phyloP scores from a whole-genome alignment of 30 jellyfish, hydroid and myxozoan genomes.

The Rhopilema esculentum region DNA sequence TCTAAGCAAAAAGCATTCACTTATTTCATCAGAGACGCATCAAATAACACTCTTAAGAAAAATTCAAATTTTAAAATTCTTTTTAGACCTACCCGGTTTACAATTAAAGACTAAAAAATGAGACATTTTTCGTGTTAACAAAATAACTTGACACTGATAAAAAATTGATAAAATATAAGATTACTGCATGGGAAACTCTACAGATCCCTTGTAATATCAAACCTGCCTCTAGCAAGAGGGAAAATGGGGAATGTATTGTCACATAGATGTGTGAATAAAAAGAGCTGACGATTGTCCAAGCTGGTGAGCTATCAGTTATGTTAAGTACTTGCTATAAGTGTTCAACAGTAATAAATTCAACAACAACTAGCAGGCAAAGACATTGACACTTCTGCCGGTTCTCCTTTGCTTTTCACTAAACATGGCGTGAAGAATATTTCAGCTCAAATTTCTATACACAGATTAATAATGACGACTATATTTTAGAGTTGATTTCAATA shows the following conservation, averaged over 20 bases:
- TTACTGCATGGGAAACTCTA: too few species aligned
- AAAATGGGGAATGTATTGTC: not conserved
- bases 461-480: conserved; percentile 19
- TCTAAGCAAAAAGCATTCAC: too few species aligned
- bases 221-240: not conserved
- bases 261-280: not conserved
- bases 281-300: not conserved
- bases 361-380: not conserved
- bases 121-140: too few species aligned
- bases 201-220: too few species aligned
- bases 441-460: conserved; percentile 18
- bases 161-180: too few species aligned
- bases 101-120: too few species aligned
- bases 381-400: conserved; percentile 16
- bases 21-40: too few species aligned
- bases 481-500: not conserved
- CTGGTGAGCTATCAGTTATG: not conserved
- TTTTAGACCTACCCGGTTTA: too few species aligned
- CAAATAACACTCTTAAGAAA: too few species aligned
- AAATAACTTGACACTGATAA: too few species aligned
- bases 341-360: not conserved
- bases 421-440: not conserved
- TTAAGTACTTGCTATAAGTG: not conserved
- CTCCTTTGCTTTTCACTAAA: not conserved
- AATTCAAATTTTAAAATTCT: too few species aligned